Percentiles rank a stretch among this genome's conserved stretches.
These are phyloP conservation scores for Gymnorhina tibicen DNA, from an alignment of 2,113 vertebrate genomes.

Conservation along the genomic window DNA sequence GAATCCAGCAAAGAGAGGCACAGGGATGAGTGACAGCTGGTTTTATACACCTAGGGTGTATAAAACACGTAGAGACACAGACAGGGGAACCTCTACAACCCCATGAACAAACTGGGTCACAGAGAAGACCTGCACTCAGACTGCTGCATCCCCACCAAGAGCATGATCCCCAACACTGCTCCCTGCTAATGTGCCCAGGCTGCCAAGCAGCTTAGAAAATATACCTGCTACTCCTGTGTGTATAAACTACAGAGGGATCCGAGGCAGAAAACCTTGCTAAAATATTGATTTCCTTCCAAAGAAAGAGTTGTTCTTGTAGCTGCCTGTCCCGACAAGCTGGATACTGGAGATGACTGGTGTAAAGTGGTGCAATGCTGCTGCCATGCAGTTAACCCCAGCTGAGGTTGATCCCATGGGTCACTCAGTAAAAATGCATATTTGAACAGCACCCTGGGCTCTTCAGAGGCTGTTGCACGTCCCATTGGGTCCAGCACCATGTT, in stretches of 20 bases:
- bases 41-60: neutral
- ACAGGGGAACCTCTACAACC: neutral
- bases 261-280: neutral
- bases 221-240: neutral
- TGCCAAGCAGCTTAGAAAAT: neutral
- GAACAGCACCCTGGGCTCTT: neutral
- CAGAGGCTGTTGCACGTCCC: fast-evolving
- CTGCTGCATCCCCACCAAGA: neutral
- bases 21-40: neutral
- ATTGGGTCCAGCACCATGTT: fast-evolving
- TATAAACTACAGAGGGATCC: neutral
- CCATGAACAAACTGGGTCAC: neutral
- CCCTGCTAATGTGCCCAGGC: neutral
- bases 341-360: neutral
- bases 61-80: neutral
- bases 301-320: neutral
- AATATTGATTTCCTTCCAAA: neutral
- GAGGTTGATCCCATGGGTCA: neutral
- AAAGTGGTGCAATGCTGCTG: neutral
- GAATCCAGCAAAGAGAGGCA: neutral
- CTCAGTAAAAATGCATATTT: neutral
- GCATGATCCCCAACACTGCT: neutral
- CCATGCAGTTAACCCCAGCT: neutral
- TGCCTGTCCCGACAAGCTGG: neutral
- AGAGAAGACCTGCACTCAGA: neutral